These are phyloP conservation scores for Lordiphosa stackelbergi DNA, from an alignment of 1,140 invertebrate species.

Conservation along the genomic window DNA sequence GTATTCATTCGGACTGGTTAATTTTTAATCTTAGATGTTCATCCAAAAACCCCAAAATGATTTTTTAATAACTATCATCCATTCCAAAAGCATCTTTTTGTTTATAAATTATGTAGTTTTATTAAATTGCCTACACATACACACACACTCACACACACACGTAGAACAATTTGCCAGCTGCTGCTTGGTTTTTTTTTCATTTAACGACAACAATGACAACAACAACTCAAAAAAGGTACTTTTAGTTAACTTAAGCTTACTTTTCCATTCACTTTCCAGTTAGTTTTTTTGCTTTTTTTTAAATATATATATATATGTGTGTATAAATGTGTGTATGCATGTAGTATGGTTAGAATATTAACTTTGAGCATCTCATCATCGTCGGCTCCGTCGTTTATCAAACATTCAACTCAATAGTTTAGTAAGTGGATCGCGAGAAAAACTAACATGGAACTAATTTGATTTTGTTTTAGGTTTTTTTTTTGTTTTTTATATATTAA, in stretches of 20 bases:
- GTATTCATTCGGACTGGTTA: no score
- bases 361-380: background rate
- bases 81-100: no score
- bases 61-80: no score
- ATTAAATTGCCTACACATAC: background rate
- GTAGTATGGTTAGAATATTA: slow-evolving; percentile 1
- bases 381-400: background rate
- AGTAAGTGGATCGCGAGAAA: no score
- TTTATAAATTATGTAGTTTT: no score
- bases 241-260: slow-evolving; percentile 53
- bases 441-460: no score
- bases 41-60: no score
- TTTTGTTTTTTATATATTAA: no score
- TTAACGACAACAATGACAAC: slow-evolving; percentile 56
- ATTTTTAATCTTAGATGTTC: no score
- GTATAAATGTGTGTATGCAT: slow-evolving; percentile 1
- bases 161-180: slow-evolving; percentile 4
- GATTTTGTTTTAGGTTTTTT: no score
- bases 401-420: no score
- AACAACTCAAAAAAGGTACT: slow-evolving; percentile 60
- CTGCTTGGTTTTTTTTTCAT: slow-evolving; percentile 15
- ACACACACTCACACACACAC: slow-evolving; percentile 12
- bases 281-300: slow-evolving; percentile 23
- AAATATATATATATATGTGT: slow-evolving; percentile 2
- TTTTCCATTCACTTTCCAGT: slow-evolving; percentile 31